Percentiles rank a stretch among this genome's conserved stretches.
phyloP scores from a whole-genome alignment of 2,113 vertebrate genomes.

The Merops nubicus region DNA sequence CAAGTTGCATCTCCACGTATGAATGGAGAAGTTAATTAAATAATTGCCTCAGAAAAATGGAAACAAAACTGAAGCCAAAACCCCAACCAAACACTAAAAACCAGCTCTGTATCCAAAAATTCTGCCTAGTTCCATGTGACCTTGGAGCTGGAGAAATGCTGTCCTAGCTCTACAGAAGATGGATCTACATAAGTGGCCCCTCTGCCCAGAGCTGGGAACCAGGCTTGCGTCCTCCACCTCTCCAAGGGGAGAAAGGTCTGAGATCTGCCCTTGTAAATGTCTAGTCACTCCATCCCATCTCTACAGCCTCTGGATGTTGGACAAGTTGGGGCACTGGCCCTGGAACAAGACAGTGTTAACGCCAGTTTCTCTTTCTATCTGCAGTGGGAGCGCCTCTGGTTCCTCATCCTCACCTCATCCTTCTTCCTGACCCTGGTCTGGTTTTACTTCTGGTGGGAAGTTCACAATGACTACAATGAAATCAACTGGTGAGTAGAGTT shows the following conservation, averaged over 20 bases:
- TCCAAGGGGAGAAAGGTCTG: not conserved
- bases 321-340: too few relatives aligned
- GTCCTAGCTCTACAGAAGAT: not conserved
- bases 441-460: slow-evolving; percentile 97
- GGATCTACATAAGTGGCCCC: rapidly evolving
- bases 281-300: not conserved
- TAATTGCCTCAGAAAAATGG: not conserved
- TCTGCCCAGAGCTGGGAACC: not conserved
- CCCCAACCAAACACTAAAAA: rapidly evolving
- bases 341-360: rapidly evolving
- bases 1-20: too few relatives aligned
- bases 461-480: slow-evolving; percentile 94
- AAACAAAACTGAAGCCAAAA: too few relatives aligned
- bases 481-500: slow-evolving; percentile 93
- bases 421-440: slow-evolving; percentile 91
- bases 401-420: slow-evolving; percentile 86
- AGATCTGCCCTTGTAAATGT: not conserved
- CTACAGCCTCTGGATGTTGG: not conserved
- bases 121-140: rapidly evolving
- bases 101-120: not conserved
- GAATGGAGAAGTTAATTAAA: not conserved
- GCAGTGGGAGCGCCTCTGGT: slow-evolving; percentile 97
- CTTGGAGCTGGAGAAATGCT: not conserved
- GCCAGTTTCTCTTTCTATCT: not conserved
- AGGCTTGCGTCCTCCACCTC: not conserved